A percentile compares a stretch with the other conserved stretches of the same genome.
These are phyloP conservation scores for Seira musarum DNA, from an alignment of 2,888 invertebrate species.

Conservation along the genomic window DNA sequence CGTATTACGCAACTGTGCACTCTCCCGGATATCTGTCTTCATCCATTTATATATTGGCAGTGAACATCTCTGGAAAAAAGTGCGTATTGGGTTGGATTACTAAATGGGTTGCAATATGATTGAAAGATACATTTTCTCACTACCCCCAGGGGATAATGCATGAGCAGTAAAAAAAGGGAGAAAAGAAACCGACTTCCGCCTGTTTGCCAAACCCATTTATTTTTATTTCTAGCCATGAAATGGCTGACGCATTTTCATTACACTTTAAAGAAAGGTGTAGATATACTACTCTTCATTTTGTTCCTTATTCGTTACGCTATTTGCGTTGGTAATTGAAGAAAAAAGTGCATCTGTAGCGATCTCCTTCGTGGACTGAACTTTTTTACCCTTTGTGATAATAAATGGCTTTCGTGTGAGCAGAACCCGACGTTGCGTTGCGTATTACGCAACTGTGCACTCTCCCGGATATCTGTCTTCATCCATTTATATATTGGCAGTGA, in stretches of 20 bases:
- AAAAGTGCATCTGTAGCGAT: slow-evolving; percentile 18
- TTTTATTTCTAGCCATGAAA: slow-evolving; percentile 53
- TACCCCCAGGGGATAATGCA: slow-evolving; percentile 46
- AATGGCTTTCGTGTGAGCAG: too few species aligned
- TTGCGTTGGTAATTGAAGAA: slow-evolving; percentile 20
- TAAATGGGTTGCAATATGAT: slow-evolving; percentile 8
- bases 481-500: background rate
- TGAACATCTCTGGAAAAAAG: background rate
- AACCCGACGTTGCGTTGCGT: background rate
- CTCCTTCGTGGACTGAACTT: too few species aligned
- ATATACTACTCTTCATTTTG: background rate
- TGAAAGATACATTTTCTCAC: slow-evolving; percentile 12
- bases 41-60: slow-evolving; percentile 3
- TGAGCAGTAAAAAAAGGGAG: slow-evolving; percentile 30
- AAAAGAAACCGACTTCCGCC: slow-evolving; percentile 22
- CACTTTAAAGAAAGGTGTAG: slow-evolving; percentile 18
- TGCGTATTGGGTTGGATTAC: slow-evolving; percentile 7
- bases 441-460: slow-evolving; percentile 9
- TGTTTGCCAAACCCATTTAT: slow-evolving; percentile 47
- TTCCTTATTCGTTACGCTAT: slow-evolving; percentile 22
- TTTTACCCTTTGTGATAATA: too few species aligned
- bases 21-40: slow-evolving; percentile 3
- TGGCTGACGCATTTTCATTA: slow-evolving; percentile 21
- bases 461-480: slow-evolving; percentile 3
- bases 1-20: slow-evolving; percentile 8